A percentile compares a stretch with the other conserved stretches of the same genome.
Conservation (phyloP, 2,888 invertebrate genomes). For the Drosophila demipolita region DNA sequence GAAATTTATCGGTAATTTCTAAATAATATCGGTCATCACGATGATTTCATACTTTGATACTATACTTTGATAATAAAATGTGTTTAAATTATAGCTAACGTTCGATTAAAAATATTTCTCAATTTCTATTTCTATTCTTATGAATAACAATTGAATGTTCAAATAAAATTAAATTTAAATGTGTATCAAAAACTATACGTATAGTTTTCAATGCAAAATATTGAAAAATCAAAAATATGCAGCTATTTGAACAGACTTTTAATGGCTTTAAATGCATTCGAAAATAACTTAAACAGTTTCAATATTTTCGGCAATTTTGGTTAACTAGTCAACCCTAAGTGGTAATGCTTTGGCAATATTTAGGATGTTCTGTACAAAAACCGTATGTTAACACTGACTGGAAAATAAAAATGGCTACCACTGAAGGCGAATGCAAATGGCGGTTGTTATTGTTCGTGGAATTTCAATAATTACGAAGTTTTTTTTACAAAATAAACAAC, state of each 20-base stretch:
- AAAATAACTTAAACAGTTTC: neutral
- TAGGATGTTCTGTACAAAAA: conserved; percentile 42
- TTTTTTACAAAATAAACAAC: conserved; percentile 82
- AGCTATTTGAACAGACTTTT: neutral
- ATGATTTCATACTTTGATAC: neutral
- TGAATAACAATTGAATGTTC: neutral
- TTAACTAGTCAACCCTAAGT: conserved; percentile 19
- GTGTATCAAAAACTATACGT: neutral
- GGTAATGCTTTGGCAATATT: conserved; percentile 25
- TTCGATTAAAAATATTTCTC: neutral
- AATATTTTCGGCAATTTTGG: neutral
- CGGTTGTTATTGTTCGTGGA: conserved; percentile 99
- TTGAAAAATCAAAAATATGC: neutral
- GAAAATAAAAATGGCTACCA: conserved; percentile 82
- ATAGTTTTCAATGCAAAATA: neutral
- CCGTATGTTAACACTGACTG: conserved; percentile 67
- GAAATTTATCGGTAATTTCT: neutral
- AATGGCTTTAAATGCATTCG: neutral
- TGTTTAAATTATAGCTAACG: neutral
- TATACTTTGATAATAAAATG: no score
- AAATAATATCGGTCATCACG: neutral
- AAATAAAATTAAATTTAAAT: neutral
- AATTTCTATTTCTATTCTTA: no score
- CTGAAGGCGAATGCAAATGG: conserved; percentile 94
- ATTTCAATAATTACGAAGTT: conserved; percentile 82